phyloP scores from a whole-genome alignment of 2,888 invertebrate genomes.

The Eledona agricola region DNA sequence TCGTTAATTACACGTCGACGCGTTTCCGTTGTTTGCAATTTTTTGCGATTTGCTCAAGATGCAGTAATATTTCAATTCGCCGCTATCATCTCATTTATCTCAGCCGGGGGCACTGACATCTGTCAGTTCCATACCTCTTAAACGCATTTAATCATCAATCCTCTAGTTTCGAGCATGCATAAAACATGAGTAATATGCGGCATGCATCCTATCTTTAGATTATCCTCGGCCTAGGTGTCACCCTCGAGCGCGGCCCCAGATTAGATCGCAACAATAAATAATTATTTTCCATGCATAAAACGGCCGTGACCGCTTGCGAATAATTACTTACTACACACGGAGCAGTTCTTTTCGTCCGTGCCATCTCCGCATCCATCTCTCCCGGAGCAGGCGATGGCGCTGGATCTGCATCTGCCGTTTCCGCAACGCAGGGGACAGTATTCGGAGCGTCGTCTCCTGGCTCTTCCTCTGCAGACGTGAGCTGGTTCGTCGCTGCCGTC shows the following conservation, averaged over 20 bases:
- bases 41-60: slow-evolving; percentile 2
- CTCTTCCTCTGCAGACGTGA: slow-evolving; percentile 75
- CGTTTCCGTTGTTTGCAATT: background rate
- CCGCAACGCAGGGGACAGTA: slow-evolving; percentile 86
- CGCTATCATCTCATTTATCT: background rate
- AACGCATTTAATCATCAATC: too few relatives aligned
- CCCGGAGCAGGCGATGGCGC: slow-evolving; percentile 89
- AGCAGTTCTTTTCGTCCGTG: slow-evolving; percentile 85
- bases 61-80: background rate
- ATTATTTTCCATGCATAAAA: slow-evolving; percentile 1
- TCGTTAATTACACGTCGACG: slow-evolving; percentile 2
- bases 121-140: too few relatives aligned
- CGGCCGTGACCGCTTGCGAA: slow-evolving; percentile 1
- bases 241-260: background rate
- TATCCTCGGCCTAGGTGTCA: too few relatives aligned
- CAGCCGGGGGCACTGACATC: background rate
- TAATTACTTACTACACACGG: slow-evolving; percentile 82
- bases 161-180: too few relatives aligned
- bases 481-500: slow-evolving; percentile 91
- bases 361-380: slow-evolving; percentile 92
- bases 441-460: slow-evolving; percentile 64
- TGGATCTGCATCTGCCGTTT: slow-evolving; percentile 87
- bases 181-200: too few relatives aligned
- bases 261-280: slow-evolving; percentile 1
- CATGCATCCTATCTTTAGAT: too few relatives aligned